These are phyloP conservation scores for Epinotia brunnichana DNA, from an alignment of 2,888 invertebrate species.

Conservation along the genomic window DNA sequence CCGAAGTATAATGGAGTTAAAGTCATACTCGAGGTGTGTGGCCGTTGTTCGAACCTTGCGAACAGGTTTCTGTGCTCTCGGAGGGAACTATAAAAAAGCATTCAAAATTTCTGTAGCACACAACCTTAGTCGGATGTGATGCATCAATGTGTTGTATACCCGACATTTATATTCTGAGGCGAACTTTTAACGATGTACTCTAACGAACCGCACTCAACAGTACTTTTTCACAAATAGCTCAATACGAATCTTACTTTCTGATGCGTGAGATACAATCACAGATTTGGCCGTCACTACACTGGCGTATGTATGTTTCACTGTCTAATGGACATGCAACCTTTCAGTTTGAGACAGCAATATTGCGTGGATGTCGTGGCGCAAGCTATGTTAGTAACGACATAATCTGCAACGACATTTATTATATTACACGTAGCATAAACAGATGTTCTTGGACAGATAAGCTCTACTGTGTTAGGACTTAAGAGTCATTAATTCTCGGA, in stretches of 20 bases:
- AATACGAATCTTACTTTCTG: constrained; percentile 71
- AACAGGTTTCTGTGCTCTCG: constrained; percentile 67
- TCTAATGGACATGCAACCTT: constrained; percentile 15
- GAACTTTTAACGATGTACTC: constrained; percentile 61
- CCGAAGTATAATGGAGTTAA: constrained; percentile 30
- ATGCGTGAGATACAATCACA: constrained; percentile 62
- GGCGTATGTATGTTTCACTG: neutral
- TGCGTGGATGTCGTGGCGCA: constrained; percentile 57
- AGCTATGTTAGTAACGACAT: constrained; percentile 59
- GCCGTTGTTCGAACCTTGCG: constrained; percentile 53
- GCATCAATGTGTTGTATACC: neutral
- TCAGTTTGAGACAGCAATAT: neutral
- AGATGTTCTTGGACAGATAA: constrained; percentile 70
- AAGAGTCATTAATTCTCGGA: constrained; percentile 56
- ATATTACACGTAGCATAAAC: constrained; percentile 65
- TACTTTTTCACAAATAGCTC: constrained; percentile 61
- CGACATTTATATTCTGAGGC: neutral
- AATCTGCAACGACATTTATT: constrained; percentile 71
- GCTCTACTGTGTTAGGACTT: constrained; percentile 65
- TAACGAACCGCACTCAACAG: constrained; percentile 57
- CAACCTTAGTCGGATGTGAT: neutral
- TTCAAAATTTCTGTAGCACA: constrained; percentile 60
- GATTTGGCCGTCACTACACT: constrained; percentile 8
- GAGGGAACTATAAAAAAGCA: constrained; percentile 68
- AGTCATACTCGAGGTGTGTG: constrained; percentile 55